Percentiles rank a stretch among this genome's conserved stretches.
Conservation (phyloP, 2,797 vertebrate species). For the Schizopygopsis malacanthus region DNA sequence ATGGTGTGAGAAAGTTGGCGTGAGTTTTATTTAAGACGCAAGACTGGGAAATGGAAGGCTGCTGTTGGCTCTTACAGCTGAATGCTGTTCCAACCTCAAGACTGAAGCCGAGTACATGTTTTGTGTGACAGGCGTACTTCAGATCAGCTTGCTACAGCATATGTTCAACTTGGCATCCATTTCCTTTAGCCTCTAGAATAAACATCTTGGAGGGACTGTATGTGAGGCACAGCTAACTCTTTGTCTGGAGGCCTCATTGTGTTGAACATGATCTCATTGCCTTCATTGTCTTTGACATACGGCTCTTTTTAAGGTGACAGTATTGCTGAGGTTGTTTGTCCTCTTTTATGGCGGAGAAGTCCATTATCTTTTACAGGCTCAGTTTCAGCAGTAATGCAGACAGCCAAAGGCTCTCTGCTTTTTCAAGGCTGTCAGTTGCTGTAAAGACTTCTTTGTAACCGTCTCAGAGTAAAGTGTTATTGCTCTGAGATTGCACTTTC, state of each 20-base stretch:
- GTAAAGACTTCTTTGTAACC: constrained; percentile 24
- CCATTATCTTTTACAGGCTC: constrained; percentile 69
- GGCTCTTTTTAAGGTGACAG: constrained; percentile 32
- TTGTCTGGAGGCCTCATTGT: constrained; percentile 47
- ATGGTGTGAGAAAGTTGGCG: constrained; percentile 67
- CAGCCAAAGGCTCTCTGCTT: constrained; percentile 42
- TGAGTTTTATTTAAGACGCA: constrained; percentile 62
- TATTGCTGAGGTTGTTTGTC: constrained; percentile 32
- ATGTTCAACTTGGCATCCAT: constrained; percentile 7
- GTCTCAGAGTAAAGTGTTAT: neutral
- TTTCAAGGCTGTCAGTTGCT: neutral
- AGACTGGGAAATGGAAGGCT: constrained; percentile 69
- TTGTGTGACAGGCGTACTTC: constrained; percentile 40
- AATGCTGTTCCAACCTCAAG: constrained; percentile 69
- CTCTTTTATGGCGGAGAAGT: constrained; percentile 62
- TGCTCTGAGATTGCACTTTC: neutral
- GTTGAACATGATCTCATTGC: constrained; percentile 38
- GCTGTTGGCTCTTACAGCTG: constrained; percentile 69
- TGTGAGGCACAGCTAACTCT: constrained; percentile 27
- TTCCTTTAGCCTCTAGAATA: constrained; percentile 28
- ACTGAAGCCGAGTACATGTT: constrained; percentile 63
- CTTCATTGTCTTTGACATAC: constrained; percentile 38
- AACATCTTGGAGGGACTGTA: constrained; percentile 40
- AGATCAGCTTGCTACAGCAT: constrained; percentile 14
- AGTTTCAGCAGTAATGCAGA: constrained; percentile 62